Evolutionary conservation across 2,888 invertebrate genomes (phyloP).

Genomic region (Peribatodes rhomboidaria): DNA sequence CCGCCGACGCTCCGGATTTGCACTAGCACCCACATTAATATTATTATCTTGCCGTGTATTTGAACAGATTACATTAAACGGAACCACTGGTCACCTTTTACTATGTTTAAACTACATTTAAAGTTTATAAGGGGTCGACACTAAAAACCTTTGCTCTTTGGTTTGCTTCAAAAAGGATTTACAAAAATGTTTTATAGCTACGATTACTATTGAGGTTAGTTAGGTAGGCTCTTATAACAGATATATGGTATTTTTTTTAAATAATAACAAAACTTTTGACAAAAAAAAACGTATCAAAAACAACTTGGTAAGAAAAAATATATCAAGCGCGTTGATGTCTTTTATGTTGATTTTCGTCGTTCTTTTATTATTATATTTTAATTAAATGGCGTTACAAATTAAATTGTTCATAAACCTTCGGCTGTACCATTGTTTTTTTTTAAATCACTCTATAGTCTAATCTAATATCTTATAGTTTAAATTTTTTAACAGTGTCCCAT

Average conservation of each 20-base stretch:
- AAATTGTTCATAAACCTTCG: too few species aligned
- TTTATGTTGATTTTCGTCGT: slow-evolving; percentile 19
- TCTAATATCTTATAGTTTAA: too few species aligned
- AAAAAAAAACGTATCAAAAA: too few species aligned
- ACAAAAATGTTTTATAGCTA: background rate
- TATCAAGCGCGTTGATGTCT: slow-evolving; percentile 33
- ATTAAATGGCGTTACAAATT: too few species aligned
- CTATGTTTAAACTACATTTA: slow-evolving; percentile 18
- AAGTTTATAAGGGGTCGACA: slow-evolving; percentile 10
- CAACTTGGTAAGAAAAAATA: background rate
- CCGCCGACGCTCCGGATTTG: slow-evolving; percentile 54
- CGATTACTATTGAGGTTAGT: too few species aligned
- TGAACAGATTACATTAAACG: slow-evolving; percentile 42
- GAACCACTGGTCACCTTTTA: slow-evolving; percentile 27
- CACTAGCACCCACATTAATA: slow-evolving; percentile 56
- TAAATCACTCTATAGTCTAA: too few species aligned
- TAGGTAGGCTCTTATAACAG: too few species aligned
- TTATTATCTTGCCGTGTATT: slow-evolving; percentile 47
- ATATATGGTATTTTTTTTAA: background rate
- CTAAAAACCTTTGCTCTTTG: slow-evolving; percentile 1
- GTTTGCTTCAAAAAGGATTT: background rate
- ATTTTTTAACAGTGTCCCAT: too few species aligned
- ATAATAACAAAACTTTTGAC: too few species aligned
- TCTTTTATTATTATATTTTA: slow-evolving; percentile 11
- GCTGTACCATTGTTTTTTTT: too few species aligned